A percentile compares a stretch with the other conserved stretches of the same genome.
Conservation (phyloP, 2,888 invertebrate species). For the Kuschelorhynchus macadamiae region DNA sequence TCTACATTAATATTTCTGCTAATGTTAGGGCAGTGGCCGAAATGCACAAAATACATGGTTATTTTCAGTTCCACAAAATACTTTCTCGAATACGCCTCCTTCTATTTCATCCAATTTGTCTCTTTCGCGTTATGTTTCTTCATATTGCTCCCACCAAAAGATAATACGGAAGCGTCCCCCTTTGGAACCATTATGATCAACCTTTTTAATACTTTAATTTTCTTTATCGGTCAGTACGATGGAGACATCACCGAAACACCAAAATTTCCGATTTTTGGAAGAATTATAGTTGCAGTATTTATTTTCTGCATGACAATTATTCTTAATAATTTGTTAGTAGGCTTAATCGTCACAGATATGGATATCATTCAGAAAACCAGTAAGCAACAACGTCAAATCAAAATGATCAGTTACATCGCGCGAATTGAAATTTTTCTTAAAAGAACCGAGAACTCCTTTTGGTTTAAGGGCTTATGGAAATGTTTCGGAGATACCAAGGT, state of each 20-base stretch:
- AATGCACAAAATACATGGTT: constrained; percentile 56
- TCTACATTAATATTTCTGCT: constrained; percentile 52
- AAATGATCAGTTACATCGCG: constrained; percentile 54
- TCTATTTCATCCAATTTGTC: constrained; percentile 57
- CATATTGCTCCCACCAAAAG: constrained; percentile 53
- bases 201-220: constrained; percentile 54
- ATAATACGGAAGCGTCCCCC: not conserved
- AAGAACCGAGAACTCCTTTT: constrained; percentile 45
- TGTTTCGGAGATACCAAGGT: constrained; percentile 20
- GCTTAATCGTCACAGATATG: constrained; percentile 59
- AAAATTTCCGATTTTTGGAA: constrained; percentile 53
- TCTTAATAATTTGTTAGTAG: constrained; percentile 57
- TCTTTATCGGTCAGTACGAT: constrained; percentile 57
- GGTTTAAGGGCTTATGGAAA: not conserved
- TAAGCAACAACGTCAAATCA: constrained; percentile 54
- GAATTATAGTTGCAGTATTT: constrained; percentile 55
- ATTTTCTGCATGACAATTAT: constrained; percentile 59
- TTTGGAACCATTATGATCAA: constrained; percentile 47
- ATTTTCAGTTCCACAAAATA: constrained; percentile 56
- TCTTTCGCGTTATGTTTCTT: constrained; percentile 58
- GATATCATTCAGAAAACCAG: constrained; percentile 53
- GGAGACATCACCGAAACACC: constrained; percentile 52
- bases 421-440: constrained; percentile 51
- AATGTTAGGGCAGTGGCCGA: constrained; percentile 54
- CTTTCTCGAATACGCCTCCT: constrained; percentile 55